Evolutionary conservation across 1,140 invertebrate genomes (phyloP), one percentile per base, ranked within the genome.

Genomic region (Arctopsyche grandis): DNA sequence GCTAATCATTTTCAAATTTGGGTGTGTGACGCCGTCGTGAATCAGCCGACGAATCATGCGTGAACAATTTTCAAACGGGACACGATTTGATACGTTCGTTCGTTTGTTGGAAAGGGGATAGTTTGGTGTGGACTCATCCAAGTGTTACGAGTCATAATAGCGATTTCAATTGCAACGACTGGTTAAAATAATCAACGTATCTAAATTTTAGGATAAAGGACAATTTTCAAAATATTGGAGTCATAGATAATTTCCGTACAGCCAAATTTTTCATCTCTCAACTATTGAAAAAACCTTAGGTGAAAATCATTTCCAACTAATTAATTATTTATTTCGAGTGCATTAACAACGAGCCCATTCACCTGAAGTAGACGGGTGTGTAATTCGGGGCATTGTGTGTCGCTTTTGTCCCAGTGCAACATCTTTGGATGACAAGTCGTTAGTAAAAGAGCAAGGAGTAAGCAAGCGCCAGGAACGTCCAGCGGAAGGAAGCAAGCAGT

Each of bases 1-100:
- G 81, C 81, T 82, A 80, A 82, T 82, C 81, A 82, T 82, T 82
- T 82, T 82, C 75, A 77, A 75, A 78, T 79, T 74, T 58, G 46
- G 58, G 48, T 52, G 19, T 69, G 63, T 81, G 56, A 79, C 78
- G 56, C 77, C 75, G 73, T 70, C 79, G 71, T 73, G 76, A 77
- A 80, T 80, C 78, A 81, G 58, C 75, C 69, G 29, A 60, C 69
- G 63, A 19, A 24, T 58, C 38, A 76, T 78, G 78, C 78, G 78
- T 82, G 69, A 82, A 80, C 81, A 79, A 74, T 82, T 82, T 79
- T 82, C 79, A 60, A 77, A 66, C 69, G 16, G 19, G 73, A 71
- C 78, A 26, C 69, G 71, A 74, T 79, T 74, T 79, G 29, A 79
- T 74, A 21, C 46, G 66, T 4, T 5, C 4, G 14, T 16, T n/a